Percentiles rank a stretch among this genome's conserved stretches.
Evolutionary conservation across 2,888 invertebrate species (phyloP).

Genomic region (Nephrotoma flavescens): DNA sequence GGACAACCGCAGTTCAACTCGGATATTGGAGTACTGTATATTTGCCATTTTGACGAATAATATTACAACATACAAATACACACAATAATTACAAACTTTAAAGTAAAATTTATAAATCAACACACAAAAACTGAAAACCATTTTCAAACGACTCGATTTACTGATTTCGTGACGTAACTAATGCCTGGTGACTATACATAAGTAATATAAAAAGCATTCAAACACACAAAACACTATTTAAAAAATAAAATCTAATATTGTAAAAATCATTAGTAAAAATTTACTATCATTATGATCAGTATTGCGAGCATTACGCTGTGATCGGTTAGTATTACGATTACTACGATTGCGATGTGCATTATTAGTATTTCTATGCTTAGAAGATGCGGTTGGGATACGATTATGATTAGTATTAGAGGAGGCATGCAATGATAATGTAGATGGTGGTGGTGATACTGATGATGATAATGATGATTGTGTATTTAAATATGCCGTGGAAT

Average conservation of each 20-base stretch:
- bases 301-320: constrained; percentile 7
- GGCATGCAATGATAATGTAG: background rate
- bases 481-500: constrained; percentile 1
- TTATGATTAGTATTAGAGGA: background rate
- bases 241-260: constrained; percentile 31
- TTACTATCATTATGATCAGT: constrained; percentile 4
- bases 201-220: background rate
- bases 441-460: background rate
- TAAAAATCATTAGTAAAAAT: constrained; percentile 28
- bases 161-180: background rate
- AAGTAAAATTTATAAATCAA: background rate
- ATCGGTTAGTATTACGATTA: constrained; percentile 11
- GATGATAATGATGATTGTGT: constrained; percentile 3
- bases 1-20: background rate
- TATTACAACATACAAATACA: background rate
- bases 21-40: background rate
- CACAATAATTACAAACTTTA: background rate
- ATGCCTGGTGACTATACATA: background rate
- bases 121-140: background rate
- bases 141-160: background rate
- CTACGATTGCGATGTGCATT: constrained; percentile 15
- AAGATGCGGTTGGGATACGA: background rate
- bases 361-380: background rate
- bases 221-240: constrained; percentile 13
- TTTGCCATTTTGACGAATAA: background rate